Evolutionary conservation across 2,888 invertebrate genomes (phyloP).

Genomic region (Stegana nigrithorax): DNA sequence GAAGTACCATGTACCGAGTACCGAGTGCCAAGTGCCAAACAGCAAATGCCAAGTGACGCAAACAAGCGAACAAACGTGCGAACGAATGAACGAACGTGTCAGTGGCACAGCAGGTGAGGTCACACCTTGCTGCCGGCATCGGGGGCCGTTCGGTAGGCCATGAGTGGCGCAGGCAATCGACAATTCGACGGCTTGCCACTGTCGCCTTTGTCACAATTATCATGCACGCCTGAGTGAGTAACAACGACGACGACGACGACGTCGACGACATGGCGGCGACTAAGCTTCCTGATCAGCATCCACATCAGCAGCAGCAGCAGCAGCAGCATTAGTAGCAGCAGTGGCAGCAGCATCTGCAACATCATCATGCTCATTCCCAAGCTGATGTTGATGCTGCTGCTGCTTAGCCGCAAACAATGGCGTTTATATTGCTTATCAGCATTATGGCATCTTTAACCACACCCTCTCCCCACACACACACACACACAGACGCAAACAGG

Average conservation of each 20-base stretch:
- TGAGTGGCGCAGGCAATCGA: too few species aligned
- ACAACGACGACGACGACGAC: background rate
- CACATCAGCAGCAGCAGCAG: too few species aligned
- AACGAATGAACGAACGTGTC: too few species aligned
- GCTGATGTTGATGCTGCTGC: conserved; percentile 32
- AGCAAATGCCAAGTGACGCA: too few species aligned
- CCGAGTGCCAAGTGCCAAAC: background rate
- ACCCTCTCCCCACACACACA: background rate
- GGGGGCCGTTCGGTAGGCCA: too few species aligned
- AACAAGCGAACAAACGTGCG: too few species aligned
- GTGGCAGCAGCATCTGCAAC: too few species aligned
- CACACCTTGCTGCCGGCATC: too few species aligned
- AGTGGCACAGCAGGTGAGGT: too few species aligned
- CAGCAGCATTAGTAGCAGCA: too few species aligned
- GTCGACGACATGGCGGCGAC: background rate
- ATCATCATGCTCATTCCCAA: background rate
- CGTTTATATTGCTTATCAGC: conserved; percentile 23
- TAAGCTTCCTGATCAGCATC: background rate
- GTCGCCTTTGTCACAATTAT: conserved; percentile 5
- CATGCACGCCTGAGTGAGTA: conserved; percentile 10
- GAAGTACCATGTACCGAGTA: background rate
- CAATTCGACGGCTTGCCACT: background rate
- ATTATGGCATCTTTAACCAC: conserved; percentile 28
- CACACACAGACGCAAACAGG: background rate
- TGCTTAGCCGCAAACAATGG: conserved; percentile 19